Conservation (phyloP, 2,888 invertebrate genomes). For the Troides aeacus region DNA sequence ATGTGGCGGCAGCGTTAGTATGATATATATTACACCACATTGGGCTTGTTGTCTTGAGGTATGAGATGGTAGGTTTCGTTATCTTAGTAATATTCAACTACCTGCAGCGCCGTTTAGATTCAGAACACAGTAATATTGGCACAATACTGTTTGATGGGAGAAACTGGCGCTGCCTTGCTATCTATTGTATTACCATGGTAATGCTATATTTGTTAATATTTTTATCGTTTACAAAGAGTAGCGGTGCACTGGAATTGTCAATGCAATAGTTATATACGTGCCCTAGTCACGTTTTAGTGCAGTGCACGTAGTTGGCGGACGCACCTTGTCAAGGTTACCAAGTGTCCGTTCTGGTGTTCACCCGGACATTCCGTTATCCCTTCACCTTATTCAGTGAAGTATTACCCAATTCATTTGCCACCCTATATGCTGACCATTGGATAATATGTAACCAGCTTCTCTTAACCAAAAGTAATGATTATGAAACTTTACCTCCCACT, state of each 20-base stretch:
- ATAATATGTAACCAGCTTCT: not conserved
- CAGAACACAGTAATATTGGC: too few relatives aligned
- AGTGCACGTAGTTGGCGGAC: slow-evolving; percentile 30
- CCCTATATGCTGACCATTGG: not conserved
- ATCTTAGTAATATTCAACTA: too few relatives aligned
- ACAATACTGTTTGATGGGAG: too few relatives aligned
- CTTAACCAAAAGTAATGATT: not conserved
- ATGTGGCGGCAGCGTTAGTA: too few relatives aligned
- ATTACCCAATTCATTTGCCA: slow-evolving; percentile 10
- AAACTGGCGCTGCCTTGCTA: too few relatives aligned
- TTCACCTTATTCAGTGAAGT: slow-evolving; percentile 33
- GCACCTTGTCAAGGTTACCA: slow-evolving; percentile 31
- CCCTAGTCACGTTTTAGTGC: slow-evolving; percentile 59
- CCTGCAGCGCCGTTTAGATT: too few relatives aligned
- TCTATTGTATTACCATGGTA: not conserved
- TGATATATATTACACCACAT: too few relatives aligned
- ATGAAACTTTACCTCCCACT: too few relatives aligned
- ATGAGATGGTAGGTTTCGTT: too few relatives aligned
- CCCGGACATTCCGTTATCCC: slow-evolving; percentile 30
- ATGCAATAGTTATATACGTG: slow-evolving; percentile 63
- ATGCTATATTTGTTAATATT: slow-evolving; percentile 16
- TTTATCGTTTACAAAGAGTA: slow-evolving; percentile 14
- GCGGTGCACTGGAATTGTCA: slow-evolving; percentile 39
- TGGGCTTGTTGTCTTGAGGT: too few relatives aligned
- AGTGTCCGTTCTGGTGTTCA: slow-evolving; percentile 31